Evolutionary conservation across 2,888 invertebrate species (phyloP).

Genomic region (Pedicia rivosa): DNA sequence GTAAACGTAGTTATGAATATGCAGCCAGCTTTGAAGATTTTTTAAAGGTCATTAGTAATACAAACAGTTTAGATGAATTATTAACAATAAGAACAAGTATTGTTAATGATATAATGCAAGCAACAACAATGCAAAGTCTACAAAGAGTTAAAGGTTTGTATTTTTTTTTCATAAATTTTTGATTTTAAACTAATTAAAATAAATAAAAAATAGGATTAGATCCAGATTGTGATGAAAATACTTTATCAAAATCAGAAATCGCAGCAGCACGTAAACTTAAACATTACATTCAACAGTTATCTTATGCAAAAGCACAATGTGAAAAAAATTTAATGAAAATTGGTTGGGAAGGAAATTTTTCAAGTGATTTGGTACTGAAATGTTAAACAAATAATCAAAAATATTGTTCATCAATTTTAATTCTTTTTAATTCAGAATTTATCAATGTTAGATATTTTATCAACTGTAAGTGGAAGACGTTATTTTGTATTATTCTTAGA

Average conservation of each 20-base stretch:
- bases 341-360: conserved; percentile 62
- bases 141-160: conserved; percentile 75
- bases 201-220: conserved; percentile 19
- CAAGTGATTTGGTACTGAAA: conserved; percentile 24
- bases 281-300: conserved; percentile 67
- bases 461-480: conserved; percentile 62
- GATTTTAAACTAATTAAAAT: conserved; percentile 12
- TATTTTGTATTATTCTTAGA: conserved; percentile 69
- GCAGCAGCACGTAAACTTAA: conserved; percentile 67
- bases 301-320: conserved; percentile 65
- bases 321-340: conserved; percentile 56
- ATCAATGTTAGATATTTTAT: conserved; percentile 54
- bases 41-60: conserved; percentile 65
- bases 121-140: conserved; percentile 77
- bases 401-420: neutral
- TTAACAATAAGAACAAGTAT: conserved; percentile 73
- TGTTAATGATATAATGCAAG: conserved; percentile 86
- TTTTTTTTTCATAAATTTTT: conserved; percentile 36
- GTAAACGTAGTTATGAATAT: conserved; percentile 68
- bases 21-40: conserved; percentile 84
- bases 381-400: neutral
- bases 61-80: conserved; percentile 65
- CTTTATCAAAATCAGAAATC: conserved; percentile 56
- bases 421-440: conserved; percentile 43
- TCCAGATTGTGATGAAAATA: conserved; percentile 30